These are phyloP conservation scores for Watersipora subatra DNA, from an alignment of 1,140 invertebrate genomes.

Conservation along the genomic window DNA sequence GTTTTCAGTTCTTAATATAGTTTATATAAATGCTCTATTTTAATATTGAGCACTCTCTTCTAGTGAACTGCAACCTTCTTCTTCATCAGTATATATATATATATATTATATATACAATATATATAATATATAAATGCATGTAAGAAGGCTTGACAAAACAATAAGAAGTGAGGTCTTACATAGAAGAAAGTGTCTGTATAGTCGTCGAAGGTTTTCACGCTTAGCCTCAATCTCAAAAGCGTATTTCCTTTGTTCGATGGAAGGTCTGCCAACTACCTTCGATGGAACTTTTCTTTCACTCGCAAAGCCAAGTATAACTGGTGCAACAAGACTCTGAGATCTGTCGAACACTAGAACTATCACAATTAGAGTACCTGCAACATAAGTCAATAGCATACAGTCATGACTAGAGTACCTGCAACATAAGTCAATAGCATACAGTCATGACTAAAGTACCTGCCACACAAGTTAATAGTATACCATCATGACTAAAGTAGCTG, in stretches of 20 bases:
- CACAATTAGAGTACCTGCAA: not conserved
- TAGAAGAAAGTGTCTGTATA: not conserved
- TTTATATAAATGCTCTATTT: no score
- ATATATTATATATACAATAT: no score
- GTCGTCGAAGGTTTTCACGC: not conserved
- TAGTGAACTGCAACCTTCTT: no score
- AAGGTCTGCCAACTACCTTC: not conserved
- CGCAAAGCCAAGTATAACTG: not conserved
- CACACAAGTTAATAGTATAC: no score
- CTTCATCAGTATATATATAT: no score
- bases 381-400: no score
- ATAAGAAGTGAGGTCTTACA: no score
- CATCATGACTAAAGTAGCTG: not conserved
- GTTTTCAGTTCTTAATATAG: no score
- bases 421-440: no score
- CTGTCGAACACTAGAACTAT: not conserved
- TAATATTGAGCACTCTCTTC: no score
- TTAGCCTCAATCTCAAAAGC: not conserved
- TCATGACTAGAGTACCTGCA: not conserved
- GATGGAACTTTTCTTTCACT: not conserved
- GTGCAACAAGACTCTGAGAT: not conserved
- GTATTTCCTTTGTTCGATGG: not conserved
- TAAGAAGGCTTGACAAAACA: no score
- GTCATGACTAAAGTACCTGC: not conserved
- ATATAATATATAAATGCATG: no score